Base-by-base conservation (phyloP, 30 jellyfish, hydroid and myxozoan genomes). In the Hydractinia echinata region DNA sequence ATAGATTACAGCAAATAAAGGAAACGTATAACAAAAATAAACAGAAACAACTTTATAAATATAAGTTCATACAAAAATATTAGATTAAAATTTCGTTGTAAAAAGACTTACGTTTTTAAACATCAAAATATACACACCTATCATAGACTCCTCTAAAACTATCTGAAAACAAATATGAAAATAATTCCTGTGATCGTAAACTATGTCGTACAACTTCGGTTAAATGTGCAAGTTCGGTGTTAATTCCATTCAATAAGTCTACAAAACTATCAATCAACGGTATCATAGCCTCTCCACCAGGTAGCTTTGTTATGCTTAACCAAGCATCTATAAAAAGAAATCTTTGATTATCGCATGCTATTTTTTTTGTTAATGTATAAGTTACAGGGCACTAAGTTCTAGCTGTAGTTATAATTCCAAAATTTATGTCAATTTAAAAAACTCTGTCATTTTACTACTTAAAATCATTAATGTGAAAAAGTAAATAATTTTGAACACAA, bases 81-180 rank as follows among this genome's bases (percentile, higher is more conserved):
- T 30, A 30, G 44, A 30, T 2, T 30, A 30, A 2, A 30, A 30
- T 30, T 30, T 30, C 44, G n/a, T n/a, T 30, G 44, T 30, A 16
- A 58, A 13, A 16, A 1, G 69, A 11, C 3, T 0, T 3, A 58
- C 1, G 18, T 16, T 3, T 11, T 58, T 58, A 11, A 58, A 58
- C 19, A 58, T 15, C 4, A 71, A 15, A 11, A 13, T 49, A 15
- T 50, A 6, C 94, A 52, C 64, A 82, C 99, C 99, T 81, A 19
- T 94, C 99, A 81, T 94, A 94, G 20, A 89, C 96, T 13, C 96
- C 96, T 48, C 97, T 61, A 72, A 94, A 88, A 64, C 99, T 94
- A 74, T 94, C 99, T 10, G 99, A 87, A 8, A 94, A 76, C 51
- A 94, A 76, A 84, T 84, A 94, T 8, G 99, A 94, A 66, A 94